Percentiles rank a stretch among this genome's conserved stretches.
phyloP scores from a whole-genome alignment of 2,113 vertebrate genomes.

The Sorex fumeus region DNA sequence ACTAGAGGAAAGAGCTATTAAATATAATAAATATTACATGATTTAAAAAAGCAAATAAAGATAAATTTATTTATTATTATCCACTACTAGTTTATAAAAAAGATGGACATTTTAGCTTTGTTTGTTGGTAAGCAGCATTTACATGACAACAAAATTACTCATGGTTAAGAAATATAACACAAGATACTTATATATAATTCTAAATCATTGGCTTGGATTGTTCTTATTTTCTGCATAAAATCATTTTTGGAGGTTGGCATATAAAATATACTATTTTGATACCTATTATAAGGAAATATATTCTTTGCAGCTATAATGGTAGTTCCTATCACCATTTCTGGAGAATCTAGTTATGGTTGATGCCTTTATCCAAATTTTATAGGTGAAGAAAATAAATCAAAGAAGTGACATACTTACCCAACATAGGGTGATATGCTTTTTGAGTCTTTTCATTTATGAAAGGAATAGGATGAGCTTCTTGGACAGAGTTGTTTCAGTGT shows the following conservation, averaged over 20 bases:
- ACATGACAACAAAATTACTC: conserved; percentile 15
- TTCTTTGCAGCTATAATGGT: neutral
- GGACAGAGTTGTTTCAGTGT: neutral
- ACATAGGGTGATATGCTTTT: neutral
- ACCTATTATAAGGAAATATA: neutral
- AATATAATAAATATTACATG: neutral
- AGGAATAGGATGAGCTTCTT: neutral
- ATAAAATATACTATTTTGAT: conserved; percentile 9
- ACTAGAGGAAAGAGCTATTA: neutral
- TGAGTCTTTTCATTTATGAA: neutral
- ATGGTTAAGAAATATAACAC: conserved; percentile 10
- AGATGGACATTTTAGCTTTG: conserved; percentile 30
- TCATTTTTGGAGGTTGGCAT: conserved; percentile 1
- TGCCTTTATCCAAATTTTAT: neutral
- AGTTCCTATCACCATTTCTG: conserved; percentile 6
- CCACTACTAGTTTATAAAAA: conserved; percentile 38
- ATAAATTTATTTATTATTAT: conserved; percentile 36
- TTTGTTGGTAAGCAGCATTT: conserved; percentile 15
- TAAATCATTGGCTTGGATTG: neutral
- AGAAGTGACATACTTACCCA: conserved; percentile 3
- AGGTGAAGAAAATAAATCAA: conserved; percentile 25
- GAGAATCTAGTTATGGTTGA: neutral
- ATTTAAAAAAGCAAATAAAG: conserved; percentile 10
- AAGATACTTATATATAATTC: conserved; percentile 36
- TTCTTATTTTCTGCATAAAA: neutral